Percentiles rank a stretch among this genome's conserved stretches.
phyloP scores from a whole-genome alignment of 2,113 vertebrate species.

The Lagopus muta region DNA sequence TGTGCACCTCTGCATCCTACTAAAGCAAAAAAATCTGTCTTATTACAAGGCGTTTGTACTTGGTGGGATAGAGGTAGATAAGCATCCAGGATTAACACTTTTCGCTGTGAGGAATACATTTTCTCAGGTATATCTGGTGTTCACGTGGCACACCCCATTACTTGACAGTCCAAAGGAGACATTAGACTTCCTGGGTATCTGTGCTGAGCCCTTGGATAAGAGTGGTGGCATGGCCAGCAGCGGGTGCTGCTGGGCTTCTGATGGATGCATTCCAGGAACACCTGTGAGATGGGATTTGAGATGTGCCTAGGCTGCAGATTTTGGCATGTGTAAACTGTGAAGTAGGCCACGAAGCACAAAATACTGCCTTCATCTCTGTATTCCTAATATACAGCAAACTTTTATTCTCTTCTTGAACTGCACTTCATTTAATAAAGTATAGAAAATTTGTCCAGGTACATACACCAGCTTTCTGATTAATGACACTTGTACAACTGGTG shows the following conservation, averaged over 20 bases:
- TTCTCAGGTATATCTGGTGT: neutral
- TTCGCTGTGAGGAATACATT: neutral
- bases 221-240: neutral
- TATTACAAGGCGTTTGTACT: neutral
- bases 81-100: neutral
- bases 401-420: neutral
- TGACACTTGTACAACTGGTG: neutral
- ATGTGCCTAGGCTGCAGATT: neutral
- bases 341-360: neutral
- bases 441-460: neutral
- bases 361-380: neutral
- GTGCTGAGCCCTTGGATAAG: neutral
- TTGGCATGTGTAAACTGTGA: neutral
- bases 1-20: accelerated
- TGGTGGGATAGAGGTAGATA: accelerated
- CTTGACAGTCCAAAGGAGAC: neutral
- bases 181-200: neutral
- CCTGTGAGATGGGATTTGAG: neutral
- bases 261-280: accelerated
- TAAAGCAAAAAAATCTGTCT: neutral
- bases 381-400: neutral
- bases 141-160: neutral
- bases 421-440: neutral
- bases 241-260: accelerated
- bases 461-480: neutral